Evolutionary conservation across 2,113 vertebrate genomes (phyloP).

Genomic region (Ardeotis arabs): DNA sequence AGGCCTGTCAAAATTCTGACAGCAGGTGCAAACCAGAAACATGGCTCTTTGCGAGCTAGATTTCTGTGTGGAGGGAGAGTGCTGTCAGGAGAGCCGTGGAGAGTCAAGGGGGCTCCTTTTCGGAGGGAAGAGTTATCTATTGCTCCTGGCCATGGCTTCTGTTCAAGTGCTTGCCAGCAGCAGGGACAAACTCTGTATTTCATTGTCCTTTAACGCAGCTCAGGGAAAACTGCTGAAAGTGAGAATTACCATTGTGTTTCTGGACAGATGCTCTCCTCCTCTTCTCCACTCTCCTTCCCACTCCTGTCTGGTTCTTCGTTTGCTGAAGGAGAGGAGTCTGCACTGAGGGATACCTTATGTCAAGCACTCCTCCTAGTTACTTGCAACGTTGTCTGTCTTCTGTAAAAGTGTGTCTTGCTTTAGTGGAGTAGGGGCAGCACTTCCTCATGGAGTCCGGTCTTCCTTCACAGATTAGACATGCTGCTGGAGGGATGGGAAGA

Average conservation of each 20-base stretch:
- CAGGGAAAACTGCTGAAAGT: neutral
- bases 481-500: neutral
- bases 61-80: neutral
- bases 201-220: neutral
- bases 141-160: neutral
- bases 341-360: rapidly evolving
- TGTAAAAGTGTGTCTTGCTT: neutral
- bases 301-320: neutral
- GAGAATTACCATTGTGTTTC: neutral
- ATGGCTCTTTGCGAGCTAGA: rapidly evolving
- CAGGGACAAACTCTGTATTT: neutral
- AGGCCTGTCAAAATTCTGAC: neutral
- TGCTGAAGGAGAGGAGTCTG: neutral
- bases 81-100: neutral
- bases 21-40: neutral
- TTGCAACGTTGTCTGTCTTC: neutral
- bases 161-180: neutral
- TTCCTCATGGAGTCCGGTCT: neutral
- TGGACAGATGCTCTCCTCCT: neutral
- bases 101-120: neutral
- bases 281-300: neutral
- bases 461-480: rapidly evolving
- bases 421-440: neutral
- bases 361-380: neutral
- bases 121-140: neutral